phyloP scores from a whole-genome alignment of 2,888 invertebrate species.

The Coelogynopora nodosa region DNA sequence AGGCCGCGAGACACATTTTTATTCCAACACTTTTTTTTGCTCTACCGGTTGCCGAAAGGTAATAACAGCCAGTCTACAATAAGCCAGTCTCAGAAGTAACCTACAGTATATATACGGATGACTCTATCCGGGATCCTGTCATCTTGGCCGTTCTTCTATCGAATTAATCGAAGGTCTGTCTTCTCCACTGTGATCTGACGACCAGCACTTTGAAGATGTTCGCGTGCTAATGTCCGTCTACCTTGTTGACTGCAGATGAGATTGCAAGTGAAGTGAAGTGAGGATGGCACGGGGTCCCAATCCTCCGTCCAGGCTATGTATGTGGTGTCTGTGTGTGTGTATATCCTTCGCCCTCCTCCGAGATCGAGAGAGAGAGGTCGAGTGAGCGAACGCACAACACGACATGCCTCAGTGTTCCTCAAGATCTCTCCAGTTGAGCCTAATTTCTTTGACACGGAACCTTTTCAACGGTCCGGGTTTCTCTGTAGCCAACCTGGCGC shows the following conservation, averaged over 20 bases:
- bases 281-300: neutral
- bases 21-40: too few species aligned
- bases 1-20: too few species aligned
- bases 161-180: neutral
- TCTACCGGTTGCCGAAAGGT: too few species aligned
- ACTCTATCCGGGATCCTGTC: too few species aligned
- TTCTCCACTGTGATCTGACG: neutral
- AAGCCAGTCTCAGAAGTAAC: too few species aligned
- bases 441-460: neutral
- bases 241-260: neutral
- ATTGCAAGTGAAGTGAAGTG: neutral
- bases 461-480: neutral
- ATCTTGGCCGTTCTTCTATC: neutral
- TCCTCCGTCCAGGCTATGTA: neutral
- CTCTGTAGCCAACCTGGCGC: neutral
- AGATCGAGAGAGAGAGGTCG: too few species aligned
- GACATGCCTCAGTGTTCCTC: neutral
- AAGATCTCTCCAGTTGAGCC: neutral
- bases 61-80: too few species aligned
- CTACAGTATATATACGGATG: too few species aligned
- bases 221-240: neutral
- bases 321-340: neutral
- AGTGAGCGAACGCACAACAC: too few species aligned
- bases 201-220: neutral
- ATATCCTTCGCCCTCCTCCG: too few species aligned